Conservation (phyloP, 1,140 invertebrate species). For the Carposina sasakii region DNA sequence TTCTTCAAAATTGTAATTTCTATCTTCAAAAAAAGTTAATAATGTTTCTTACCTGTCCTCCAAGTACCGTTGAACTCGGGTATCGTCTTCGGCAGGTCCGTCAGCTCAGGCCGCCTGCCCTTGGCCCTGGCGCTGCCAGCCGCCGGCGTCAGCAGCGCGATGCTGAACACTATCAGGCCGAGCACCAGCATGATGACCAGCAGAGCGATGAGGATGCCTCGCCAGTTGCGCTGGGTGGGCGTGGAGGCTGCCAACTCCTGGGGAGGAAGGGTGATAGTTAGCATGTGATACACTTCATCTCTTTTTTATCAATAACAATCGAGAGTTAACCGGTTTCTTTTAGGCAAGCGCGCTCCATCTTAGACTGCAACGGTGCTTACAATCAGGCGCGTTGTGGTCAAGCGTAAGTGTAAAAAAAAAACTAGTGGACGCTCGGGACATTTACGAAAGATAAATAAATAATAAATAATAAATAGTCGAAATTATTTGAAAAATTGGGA, state of each 20-base stretch:
- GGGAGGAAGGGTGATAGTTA: background rate
- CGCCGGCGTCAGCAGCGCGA: constrained; percentile 85
- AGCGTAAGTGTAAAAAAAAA: too few species aligned
- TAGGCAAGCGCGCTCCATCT: too few species aligned
- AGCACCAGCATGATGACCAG: constrained; percentile 90
- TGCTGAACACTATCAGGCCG: constrained; percentile 89
- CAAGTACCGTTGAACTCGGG: constrained; percentile 85
- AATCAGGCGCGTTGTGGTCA: too few species aligned
- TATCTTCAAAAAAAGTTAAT: too few species aligned
- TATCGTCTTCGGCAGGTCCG: constrained; percentile 75
- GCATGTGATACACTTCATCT: background rate
- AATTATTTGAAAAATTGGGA: background rate
- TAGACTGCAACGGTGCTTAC: too few species aligned
- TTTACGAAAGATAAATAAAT: too few species aligned
- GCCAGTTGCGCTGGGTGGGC: constrained; percentile 90
- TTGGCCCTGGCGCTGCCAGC: constrained; percentile 79
- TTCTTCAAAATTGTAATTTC: too few species aligned
- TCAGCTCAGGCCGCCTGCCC: constrained; percentile 77
- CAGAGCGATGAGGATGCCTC: constrained; percentile 90
- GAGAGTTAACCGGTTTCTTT: too few species aligned
- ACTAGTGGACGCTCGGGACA: too few species aligned
- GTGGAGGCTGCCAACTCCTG: constrained; percentile 87
- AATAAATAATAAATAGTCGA: background rate
- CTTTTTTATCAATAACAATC: background rate
- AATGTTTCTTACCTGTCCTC: constrained; percentile 84